These are phyloP conservation scores for Plusia festucae DNA, from an alignment of 2,888 invertebrate species.

Conservation along the genomic window DNA sequence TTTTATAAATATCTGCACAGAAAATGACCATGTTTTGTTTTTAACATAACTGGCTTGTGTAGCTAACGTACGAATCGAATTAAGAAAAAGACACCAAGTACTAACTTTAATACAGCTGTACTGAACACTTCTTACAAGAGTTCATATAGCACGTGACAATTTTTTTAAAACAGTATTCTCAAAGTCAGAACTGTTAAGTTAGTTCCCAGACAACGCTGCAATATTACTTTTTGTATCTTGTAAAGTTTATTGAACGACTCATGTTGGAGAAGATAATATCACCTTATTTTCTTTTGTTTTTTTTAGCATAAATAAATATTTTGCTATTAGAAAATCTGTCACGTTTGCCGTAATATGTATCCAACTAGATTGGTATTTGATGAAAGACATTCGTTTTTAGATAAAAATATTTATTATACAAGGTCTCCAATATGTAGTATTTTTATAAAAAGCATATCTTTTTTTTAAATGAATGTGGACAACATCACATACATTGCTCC, in stretches of 20 bases:
- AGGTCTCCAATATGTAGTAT: no score
- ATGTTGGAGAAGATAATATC: conserved; percentile 16
- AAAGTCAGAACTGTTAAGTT: conserved; percentile 20
- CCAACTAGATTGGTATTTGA: neutral
- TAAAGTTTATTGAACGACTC: conserved; percentile 12
- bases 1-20: no score
- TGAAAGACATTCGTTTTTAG: no score
- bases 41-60: neutral
- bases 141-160: conserved; percentile 41
- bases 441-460: no score
- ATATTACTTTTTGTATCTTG: conserved; percentile 13
- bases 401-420: no score
- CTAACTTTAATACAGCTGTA: conserved; percentile 43
- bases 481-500: no score
- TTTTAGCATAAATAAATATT: neutral
- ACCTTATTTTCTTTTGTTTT: neutral
- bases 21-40: no score
- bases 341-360: neutral
- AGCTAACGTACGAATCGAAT: conserved; percentile 19
- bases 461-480: no score
- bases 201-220: conserved; percentile 15
- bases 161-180: conserved; percentile 33
- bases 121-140: conserved; percentile 30
- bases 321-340: neutral
- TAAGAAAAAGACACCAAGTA: conserved; percentile 22